Evolutionary conservation across 2,888 invertebrate species (phyloP).

Genomic region (Agrotis clavis): DNA sequence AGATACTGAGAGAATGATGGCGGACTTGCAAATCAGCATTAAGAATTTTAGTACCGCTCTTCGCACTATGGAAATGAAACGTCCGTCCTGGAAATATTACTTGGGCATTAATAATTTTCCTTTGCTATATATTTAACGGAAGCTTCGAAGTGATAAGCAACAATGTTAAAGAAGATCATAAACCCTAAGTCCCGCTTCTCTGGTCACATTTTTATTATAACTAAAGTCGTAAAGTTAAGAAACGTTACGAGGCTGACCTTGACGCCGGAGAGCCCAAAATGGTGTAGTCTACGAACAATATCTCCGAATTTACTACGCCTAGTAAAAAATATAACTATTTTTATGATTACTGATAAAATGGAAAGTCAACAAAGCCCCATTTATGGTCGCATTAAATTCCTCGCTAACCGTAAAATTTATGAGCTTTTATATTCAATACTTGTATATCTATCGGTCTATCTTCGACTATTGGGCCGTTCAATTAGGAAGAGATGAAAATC

Average conservation of each 20-base stretch:
- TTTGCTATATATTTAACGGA: conserved; percentile 45
- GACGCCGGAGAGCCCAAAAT: conserved; percentile 58
- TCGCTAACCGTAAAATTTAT: conserved; percentile 41
- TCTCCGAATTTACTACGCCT: conserved; percentile 64
- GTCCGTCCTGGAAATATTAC: conserved; percentile 46
- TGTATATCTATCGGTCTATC: conserved; percentile 19
- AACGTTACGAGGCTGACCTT: conserved; percentile 67
- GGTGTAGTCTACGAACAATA: conserved; percentile 61
- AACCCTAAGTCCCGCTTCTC: conserved; percentile 67
- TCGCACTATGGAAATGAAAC: conserved; percentile 59
- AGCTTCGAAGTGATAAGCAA: conserved; percentile 58
- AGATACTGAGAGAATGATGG: conserved; percentile 52
- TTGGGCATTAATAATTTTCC: conserved; percentile 52
- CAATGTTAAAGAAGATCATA: conserved; percentile 63
- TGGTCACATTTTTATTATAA: conserved; percentile 72
- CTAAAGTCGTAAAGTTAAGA: conserved; percentile 72
- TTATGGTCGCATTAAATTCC: conserved; percentile 59
- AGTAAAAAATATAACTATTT: conserved; percentile 67
- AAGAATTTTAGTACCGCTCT: conserved; percentile 44
- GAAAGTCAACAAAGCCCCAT: conserved; percentile 57
- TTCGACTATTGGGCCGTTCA: conserved; percentile 18
- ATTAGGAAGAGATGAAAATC: conserved; percentile 14
- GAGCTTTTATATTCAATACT: conserved; percentile 44
- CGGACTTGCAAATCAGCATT: conserved; percentile 58
- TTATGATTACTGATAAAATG: conserved; percentile 67